Conservation (phyloP, 2,797 vertebrate species). For the Cossypha caffra region DNA sequence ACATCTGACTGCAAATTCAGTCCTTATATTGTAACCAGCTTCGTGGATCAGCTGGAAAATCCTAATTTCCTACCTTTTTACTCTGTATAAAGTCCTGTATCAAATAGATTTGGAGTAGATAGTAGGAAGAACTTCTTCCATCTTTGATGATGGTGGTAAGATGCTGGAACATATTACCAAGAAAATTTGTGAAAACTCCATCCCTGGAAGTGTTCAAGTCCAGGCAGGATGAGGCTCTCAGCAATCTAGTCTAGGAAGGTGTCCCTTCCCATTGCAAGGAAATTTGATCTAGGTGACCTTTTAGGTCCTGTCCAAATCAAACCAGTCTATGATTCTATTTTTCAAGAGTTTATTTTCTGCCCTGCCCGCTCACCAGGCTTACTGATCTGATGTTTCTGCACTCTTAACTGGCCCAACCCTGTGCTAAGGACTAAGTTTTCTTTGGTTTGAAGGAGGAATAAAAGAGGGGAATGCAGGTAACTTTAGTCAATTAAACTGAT, state of each 20-base stretch:
- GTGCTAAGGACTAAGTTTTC: neutral
- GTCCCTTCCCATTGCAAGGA: too few relatives aligned
- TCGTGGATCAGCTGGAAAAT: neutral
- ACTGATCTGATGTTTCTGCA: neutral
- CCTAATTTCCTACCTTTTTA: neutral
- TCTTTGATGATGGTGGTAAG: neutral
- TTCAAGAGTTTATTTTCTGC: neutral
- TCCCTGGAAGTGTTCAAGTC: neutral
- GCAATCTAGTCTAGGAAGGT: neutral
- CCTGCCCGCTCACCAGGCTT: neutral
- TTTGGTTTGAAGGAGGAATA: neutral
- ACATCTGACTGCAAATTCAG: neutral
- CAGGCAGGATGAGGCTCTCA: neutral
- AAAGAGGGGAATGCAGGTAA: neutral
- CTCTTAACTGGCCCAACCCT: neutral
- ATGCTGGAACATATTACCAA: neutral
- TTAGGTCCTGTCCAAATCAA: neutral
- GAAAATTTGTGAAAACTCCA: neutral
- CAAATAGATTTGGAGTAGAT: neutral
- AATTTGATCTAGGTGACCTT: neutral
- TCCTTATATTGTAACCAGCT: neutral
- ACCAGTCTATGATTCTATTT: neutral
- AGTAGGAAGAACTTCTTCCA: neutral
- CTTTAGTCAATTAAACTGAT: slow-evolving; percentile 19
- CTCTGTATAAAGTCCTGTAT: neutral